These are phyloP conservation scores for Mirounga angustirostris DNA, from an alignment of 2,113 vertebrate species.

Conservation along the genomic window DNA sequence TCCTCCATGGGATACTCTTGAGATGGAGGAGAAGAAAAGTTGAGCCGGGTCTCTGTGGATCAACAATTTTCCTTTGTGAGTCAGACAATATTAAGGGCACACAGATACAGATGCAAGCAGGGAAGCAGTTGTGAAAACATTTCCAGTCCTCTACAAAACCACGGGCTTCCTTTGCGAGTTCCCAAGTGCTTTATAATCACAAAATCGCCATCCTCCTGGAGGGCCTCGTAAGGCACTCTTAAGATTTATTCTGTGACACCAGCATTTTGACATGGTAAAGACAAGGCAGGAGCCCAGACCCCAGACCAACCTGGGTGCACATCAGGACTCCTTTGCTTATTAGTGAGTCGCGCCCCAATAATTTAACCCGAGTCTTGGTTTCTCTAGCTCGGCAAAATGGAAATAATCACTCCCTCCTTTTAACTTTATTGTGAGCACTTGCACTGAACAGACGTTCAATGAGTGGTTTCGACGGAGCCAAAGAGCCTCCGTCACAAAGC, in stretches of 20 bases:
- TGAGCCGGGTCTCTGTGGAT: slow-evolving; percentile 69
- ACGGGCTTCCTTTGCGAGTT: slow-evolving; percentile 24
- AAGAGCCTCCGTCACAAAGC: background rate
- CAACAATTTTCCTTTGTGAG: slow-evolving; percentile 67
- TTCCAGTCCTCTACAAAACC: slow-evolving; percentile 20
- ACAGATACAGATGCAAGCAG: background rate
- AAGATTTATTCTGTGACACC: background rate
- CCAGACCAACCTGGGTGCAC: background rate
- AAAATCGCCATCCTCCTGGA: background rate
- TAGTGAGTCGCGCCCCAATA: background rate
- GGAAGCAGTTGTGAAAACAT: slow-evolving; percentile 59
- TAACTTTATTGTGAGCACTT: background rate
- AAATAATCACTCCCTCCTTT: background rate
- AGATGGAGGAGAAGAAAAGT: slow-evolving; percentile 72
- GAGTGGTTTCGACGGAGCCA: background rate
- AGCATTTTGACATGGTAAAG: background rate
- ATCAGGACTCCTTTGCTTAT: background rate
- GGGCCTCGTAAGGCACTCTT: background rate
- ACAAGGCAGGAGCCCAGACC: background rate
- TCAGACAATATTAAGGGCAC: slow-evolving; percentile 66
- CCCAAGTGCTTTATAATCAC: background rate
- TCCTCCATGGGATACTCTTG: slow-evolving; percentile 72
- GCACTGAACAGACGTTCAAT: background rate
- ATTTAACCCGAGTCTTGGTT: background rate
- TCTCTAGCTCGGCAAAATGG: background rate